Evolutionary conservation across 2,113 vertebrate species (phyloP).

Genomic region (Ceuthmochares aereus): DNA sequence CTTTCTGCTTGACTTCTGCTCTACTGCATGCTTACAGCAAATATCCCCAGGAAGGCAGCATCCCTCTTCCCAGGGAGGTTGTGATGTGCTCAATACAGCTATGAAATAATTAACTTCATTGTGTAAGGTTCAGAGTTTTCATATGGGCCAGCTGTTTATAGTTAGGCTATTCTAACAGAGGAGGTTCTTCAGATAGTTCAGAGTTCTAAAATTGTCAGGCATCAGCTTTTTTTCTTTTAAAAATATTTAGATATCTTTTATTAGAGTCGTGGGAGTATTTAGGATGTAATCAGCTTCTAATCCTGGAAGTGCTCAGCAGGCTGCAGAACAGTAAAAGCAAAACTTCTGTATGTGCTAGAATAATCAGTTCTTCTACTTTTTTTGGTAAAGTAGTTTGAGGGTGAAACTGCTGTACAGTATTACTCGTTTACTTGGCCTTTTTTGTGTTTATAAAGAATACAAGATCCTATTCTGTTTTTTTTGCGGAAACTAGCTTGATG

Average conservation of each 20-base stretch:
- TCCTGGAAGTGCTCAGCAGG: background rate
- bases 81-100: background rate
- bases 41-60: fast-evolving
- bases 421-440: background rate
- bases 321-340: background rate
- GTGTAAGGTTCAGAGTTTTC: background rate
- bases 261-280: background rate
- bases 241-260: slow-evolving; percentile 17
- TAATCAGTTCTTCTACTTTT: background rate
- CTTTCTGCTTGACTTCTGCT: background rate
- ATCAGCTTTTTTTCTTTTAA: slow-evolving; percentile 7
- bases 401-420: background rate
- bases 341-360: background rate
- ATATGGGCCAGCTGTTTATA: background rate
- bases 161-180: background rate
- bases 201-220: slow-evolving; percentile 14
- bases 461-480: background rate
- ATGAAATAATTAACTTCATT: background rate
- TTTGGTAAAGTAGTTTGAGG: background rate
- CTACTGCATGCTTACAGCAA: background rate
- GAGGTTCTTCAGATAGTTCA: background rate
- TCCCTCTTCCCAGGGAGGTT: background rate
- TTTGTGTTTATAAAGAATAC: background rate
- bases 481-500: background rate
- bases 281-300: slow-evolving; percentile 2